Percentiles rank a stretch among this genome's conserved stretches.
Evolutionary conservation across 2,113 vertebrate species (phyloP).

Genomic region (Ophthalmolycus amberensis): DNA sequence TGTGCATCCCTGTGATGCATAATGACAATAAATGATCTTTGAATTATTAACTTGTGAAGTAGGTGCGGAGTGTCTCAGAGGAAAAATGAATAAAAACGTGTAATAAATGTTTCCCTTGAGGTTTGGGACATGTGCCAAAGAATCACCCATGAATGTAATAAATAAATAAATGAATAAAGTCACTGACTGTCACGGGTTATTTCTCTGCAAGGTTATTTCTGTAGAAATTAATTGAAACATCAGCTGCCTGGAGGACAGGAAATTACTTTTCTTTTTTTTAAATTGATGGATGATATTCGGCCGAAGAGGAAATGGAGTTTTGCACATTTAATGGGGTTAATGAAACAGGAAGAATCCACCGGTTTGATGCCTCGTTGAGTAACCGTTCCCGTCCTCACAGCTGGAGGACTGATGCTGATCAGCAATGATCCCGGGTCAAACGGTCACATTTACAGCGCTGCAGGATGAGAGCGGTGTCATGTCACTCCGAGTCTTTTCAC

Average conservation of each 20-base stretch:
- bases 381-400: constrained; percentile 8
- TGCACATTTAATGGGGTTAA: neutral
- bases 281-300: neutral
- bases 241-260: neutral
- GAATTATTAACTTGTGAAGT: no score
- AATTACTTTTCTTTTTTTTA: neutral
- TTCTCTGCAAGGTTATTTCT: neutral
- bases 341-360: neutral
- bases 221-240: neutral
- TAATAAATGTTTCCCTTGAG: neutral
- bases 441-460: constrained; percentile 37
- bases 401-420: constrained; percentile 21
- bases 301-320: neutral
- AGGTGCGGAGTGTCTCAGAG: neutral
- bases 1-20: no score
- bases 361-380: neutral
- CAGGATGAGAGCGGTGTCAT: constrained; percentile 15
- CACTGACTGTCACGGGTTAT: neutral
- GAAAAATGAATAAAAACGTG: neutral
- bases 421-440: constrained; percentile 31
- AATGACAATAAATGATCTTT: no score
- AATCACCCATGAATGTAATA: neutral
- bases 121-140: neutral
- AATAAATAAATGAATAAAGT: neutral
- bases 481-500: constrained; percentile 38